Percentiles rank a stretch among this genome's conserved stretches.
Conservation (phyloP, 2,113 vertebrate species). For the Phycodurus eques region DNA sequence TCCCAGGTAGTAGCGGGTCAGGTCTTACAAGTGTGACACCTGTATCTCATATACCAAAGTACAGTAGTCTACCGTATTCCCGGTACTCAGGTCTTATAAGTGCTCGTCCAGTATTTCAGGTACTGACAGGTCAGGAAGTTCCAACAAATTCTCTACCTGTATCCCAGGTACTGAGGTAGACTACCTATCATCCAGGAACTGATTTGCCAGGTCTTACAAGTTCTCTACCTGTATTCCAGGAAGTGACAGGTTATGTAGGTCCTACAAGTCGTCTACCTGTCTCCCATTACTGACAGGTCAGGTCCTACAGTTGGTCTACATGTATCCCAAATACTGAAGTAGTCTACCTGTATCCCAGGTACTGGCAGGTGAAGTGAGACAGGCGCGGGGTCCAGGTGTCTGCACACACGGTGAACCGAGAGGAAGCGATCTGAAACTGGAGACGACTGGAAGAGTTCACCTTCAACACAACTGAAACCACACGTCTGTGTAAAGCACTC, state of each 20-base stretch:
- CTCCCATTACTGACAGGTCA: constrained; percentile 73
- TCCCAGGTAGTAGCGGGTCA: too few species aligned
- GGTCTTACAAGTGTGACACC: not conserved
- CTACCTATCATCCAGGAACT: too few species aligned
- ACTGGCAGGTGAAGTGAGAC: constrained; percentile 77
- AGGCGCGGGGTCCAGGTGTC: constrained; percentile 74
- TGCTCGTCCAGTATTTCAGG: constrained; percentile 5
- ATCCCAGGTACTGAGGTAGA: too few species aligned
- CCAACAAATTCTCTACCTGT: too few species aligned
- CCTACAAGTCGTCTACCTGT: constrained; percentile 46
- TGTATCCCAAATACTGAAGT: constrained; percentile 11
- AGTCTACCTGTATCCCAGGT: constrained; percentile 77
- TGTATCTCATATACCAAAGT: too few species aligned
- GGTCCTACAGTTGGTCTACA: constrained; percentile 54
- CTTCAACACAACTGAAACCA: constrained; percentile 40
- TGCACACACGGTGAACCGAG: constrained; percentile 57
- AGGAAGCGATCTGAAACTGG: constrained; percentile 38
- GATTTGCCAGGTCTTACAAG: not conserved
- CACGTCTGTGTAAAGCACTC: not conserved
- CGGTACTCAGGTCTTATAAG: constrained; percentile 64
- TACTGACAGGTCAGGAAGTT: not conserved
- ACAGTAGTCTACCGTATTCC: constrained; percentile 65
- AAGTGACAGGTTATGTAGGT: not conserved
- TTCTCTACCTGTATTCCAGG: not conserved
- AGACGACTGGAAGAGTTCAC: constrained; percentile 42